Percentiles rank a stretch among this genome's conserved stretches.
phyloP scores from a whole-genome alignment of 2,888 invertebrate genomes.

The Malthinus flaveolus region DNA sequence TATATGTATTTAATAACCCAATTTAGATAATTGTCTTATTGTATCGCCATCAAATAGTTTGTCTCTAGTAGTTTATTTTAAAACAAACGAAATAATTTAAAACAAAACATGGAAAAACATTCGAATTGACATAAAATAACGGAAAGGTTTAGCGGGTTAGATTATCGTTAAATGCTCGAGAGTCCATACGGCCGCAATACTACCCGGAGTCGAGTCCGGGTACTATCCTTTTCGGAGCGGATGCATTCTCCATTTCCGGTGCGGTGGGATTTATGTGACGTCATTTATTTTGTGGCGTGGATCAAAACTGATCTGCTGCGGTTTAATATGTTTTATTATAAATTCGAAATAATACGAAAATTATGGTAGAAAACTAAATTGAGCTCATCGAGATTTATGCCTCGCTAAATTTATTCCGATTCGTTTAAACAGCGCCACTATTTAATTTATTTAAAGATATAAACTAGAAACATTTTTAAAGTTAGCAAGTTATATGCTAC shows the following conservation, averaged over 20 bases:
- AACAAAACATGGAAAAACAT: constrained; percentile 16
- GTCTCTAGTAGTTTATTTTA: no score
- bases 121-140: constrained; percentile 23
- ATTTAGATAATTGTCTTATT: no score
- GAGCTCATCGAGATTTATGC: background rate
- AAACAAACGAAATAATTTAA: background rate
- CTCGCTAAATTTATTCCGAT: no score
- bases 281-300: constrained; percentile 42
- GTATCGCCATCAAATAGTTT: no score
- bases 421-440: no score
- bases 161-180: constrained; percentile 44
- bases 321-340: constrained; percentile 32
- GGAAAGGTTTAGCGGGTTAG: constrained; percentile 40
- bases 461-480: no score
- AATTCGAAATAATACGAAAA: constrained; percentile 25
- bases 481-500: background rate
- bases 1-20: no score
- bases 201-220: constrained; percentile 31
- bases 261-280: constrained; percentile 44
- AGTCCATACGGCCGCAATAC: constrained; percentile 41
- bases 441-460: no score
- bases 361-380: constrained; percentile 11
- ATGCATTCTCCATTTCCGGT: constrained; percentile 46
- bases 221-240: constrained; percentile 40
- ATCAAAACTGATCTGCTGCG: constrained; percentile 37